phyloP scores from a whole-genome alignment of 2,113 vertebrate genomes.

The Notothenia rossii region DNA sequence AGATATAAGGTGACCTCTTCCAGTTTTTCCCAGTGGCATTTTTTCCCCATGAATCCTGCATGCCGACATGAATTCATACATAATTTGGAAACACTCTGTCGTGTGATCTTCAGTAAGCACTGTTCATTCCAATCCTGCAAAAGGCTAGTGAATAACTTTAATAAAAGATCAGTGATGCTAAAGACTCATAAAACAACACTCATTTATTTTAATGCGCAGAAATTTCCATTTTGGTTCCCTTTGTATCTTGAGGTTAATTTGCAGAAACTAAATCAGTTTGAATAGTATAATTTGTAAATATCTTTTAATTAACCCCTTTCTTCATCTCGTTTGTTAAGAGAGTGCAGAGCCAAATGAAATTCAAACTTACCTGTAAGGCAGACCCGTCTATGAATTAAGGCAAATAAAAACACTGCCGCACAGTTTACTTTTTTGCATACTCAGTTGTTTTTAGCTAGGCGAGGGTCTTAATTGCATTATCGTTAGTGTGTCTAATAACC shows the following conservation, averaged over 20 bases:
- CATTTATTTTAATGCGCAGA: slow-evolving; percentile 80
- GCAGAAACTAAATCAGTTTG: slow-evolving; percentile 79
- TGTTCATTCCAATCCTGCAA: slow-evolving; percentile 55
- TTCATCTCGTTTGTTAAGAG: slow-evolving; percentile 60
- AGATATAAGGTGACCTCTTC: slow-evolving; percentile 59
- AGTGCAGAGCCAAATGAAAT: slow-evolving; percentile 75
- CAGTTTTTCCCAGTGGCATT: slow-evolving; percentile 34
- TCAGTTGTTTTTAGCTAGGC: slow-evolving; percentile 79
- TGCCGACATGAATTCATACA: slow-evolving; percentile 65
- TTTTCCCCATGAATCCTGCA: slow-evolving; percentile 52
- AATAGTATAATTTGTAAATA: slow-evolving; percentile 84
- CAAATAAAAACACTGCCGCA: slow-evolving; percentile 79
- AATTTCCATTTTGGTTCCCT: slow-evolving; percentile 71
- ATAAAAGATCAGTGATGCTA: slow-evolving; percentile 75
- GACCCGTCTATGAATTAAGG: slow-evolving; percentile 70
- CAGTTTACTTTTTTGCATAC: slow-evolving; percentile 82
- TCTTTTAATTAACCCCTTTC: slow-evolving; percentile 81
- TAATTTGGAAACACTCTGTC: slow-evolving; percentile 63
- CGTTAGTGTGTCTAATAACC: slow-evolving; percentile 80
- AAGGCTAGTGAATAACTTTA: slow-evolving; percentile 66
- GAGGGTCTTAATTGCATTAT: slow-evolving; percentile 80
- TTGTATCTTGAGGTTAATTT: slow-evolving; percentile 79
- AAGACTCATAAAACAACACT: slow-evolving; percentile 78
- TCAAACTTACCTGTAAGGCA: slow-evolving; percentile 85
- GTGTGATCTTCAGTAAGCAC: slow-evolving; percentile 71